Percentiles rank a stretch among this genome's conserved stretches.
These are phyloP conservation scores for Noctuana brunneofusca DNA, from an alignment of 2,888 invertebrate genomes.

Conservation along the genomic window DNA sequence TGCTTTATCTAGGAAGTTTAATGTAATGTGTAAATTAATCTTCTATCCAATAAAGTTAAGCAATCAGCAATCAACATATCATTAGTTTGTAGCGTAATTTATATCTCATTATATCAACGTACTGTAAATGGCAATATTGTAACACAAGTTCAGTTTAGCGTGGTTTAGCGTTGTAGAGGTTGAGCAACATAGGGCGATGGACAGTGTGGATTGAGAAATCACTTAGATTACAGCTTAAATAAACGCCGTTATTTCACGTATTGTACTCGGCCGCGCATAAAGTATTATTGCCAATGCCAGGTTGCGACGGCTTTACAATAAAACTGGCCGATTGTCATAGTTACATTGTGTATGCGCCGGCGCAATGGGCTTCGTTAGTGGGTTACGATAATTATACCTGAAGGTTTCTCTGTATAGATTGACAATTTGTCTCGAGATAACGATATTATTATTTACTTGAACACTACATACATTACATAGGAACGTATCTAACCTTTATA, in stretches of 20 bases:
- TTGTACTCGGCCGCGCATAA: conserved; percentile 16
- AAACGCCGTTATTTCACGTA: conserved; percentile 46
- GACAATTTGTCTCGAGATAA: conserved; percentile 7
- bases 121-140: conserved; percentile 31
- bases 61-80: conserved; percentile 11
- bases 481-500: too few relatives aligned
- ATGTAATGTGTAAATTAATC: neutral
- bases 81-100: conserved; percentile 29
- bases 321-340: conserved; percentile 18
- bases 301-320: conserved; percentile 18
- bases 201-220: conserved; percentile 58
- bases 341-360: conserved; percentile 20
- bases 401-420: neutral
- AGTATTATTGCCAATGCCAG: conserved; percentile 17
- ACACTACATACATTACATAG: too few relatives aligned
- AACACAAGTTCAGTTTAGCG: conserved; percentile 27
- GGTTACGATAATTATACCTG: conserved; percentile 16
- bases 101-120: conserved; percentile 33
- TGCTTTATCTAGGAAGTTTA: neutral
- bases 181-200: conserved; percentile 61
- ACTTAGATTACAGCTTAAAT: conserved; percentile 45
- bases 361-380: conserved; percentile 17
- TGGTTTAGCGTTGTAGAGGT: conserved; percentile 47
- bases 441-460: neutral
- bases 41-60: neutral